Evolutionary conservation across 2,797 vertebrate species (phyloP), one percentile per base, ranked within the genome.

Genomic region (Oryzias dopingdopingensis): DNA sequence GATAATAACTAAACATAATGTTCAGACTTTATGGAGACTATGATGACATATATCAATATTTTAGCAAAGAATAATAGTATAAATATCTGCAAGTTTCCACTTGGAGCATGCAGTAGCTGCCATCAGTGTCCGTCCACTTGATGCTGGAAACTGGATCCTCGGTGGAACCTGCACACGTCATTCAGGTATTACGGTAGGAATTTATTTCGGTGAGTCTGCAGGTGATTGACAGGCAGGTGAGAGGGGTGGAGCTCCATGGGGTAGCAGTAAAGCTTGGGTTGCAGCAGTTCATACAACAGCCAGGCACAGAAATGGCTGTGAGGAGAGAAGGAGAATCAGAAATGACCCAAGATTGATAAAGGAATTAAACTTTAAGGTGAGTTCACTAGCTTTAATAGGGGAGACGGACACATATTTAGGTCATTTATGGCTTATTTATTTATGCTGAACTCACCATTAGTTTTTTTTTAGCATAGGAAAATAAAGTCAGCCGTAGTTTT

Each of bases 221-320:
- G 78, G 66, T 85, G 75, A 80, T 6, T 69, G 81, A 76, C 76
- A 74, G 78, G 76, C 79, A 69, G 79, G 69, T 67, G 20, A 67
- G 61, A 59, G 20, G 32, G 59, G 64, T 46, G 70, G 56, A 50
- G 45, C 65, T 12, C 47, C 24, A 22, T 62, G 62, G 71, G 26
- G 52, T 53, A 52, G 20, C 45, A 46, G n/a, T 43, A 40, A 52
- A 56, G 56, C 49, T 49, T 5, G 42, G 15, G 23, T 37, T 5
- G 56, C 6, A 43, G 53, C 51, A 53, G 32, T 75, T 55, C 56
- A 62, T 44, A 46, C 72, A 62, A 14, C 56, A 7, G 1, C 23
- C 7, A 18, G 32, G 13, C 41, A 50, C 15, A 37, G 60, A 52
- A 16, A 58, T 68, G 74, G 54, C 58, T 59, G 56, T 26, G 49